A percentile compares a stretch with the other conserved stretches of the same genome.
Conservation (phyloP, 1,140 invertebrate species). For the Andricus grossulariae region DNA sequence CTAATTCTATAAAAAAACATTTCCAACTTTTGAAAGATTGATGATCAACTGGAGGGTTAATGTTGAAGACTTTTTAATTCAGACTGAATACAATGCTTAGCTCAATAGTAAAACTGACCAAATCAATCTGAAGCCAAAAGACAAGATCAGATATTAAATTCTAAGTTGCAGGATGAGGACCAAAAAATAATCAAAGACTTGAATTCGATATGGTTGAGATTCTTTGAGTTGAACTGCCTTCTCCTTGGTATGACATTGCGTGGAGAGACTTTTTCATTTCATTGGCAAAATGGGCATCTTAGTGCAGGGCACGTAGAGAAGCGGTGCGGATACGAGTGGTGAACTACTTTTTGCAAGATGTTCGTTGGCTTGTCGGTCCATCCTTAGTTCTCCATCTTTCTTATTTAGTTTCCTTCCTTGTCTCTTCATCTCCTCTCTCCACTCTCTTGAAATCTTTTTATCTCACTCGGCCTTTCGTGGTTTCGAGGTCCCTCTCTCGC, state of each 20-base stretch:
- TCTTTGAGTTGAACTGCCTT: constrained; percentile 6
- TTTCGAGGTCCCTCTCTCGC: constrained; percentile 40
- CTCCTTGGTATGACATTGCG: constrained; percentile 42
- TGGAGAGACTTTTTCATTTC: constrained; percentile 50
- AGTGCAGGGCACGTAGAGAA: constrained; percentile 51
- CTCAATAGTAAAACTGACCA: too few relatives aligned
- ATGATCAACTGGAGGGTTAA: too few relatives aligned
- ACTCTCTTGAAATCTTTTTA: constrained; percentile 22
- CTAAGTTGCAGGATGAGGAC: not conserved
- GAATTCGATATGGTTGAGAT: constrained; percentile 20
- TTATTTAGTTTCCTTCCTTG: constrained; percentile 32
- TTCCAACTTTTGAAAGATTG: too few relatives aligned
- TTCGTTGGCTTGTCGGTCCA: constrained; percentile 62
- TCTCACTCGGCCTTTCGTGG: constrained; percentile 38
- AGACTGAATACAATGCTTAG: too few relatives aligned
- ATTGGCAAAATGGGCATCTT: constrained; percentile 53
- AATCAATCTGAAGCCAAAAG: not conserved
- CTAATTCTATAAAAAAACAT: too few relatives aligned
- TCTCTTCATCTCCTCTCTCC: constrained; percentile 31
- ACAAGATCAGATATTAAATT: not conserved
- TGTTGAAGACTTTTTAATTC: too few relatives aligned
- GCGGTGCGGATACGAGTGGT: constrained; percentile 56
- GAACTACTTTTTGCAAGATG: constrained; percentile 71
- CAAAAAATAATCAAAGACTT: constrained; percentile 18
- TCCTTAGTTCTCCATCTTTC: constrained; percentile 49